A percentile compares a stretch with the other conserved stretches of the same genome.
Evolutionary conservation across 2,888 invertebrate genomes (phyloP).

Genomic region (Argyresthia goedartella): DNA sequence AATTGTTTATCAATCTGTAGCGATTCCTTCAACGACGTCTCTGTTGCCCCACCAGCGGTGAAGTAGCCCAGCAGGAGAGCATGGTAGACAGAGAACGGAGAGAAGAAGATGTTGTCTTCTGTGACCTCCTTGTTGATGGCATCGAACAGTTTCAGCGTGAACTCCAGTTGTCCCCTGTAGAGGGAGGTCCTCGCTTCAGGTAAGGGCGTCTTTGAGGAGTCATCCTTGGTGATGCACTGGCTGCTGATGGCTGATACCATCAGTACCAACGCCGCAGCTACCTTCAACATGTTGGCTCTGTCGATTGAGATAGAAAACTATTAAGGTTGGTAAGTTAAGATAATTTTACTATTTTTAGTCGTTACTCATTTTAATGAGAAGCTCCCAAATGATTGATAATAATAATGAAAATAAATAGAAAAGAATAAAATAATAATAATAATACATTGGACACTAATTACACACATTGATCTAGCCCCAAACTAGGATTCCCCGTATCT

Average conservation of each 20-base stretch:
- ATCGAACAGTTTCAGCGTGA: slow-evolving; percentile 78
- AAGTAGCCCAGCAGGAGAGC: slow-evolving; percentile 85
- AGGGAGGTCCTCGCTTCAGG: slow-evolving; percentile 39
- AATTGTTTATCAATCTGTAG: slow-evolving; percentile 70
- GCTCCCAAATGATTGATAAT: too few species aligned
- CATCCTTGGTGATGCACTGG: slow-evolving; percentile 60
- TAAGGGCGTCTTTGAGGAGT: slow-evolving; percentile 50
- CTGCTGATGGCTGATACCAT: slow-evolving; percentile 34
- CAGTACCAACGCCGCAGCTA: slow-evolving; percentile 23
- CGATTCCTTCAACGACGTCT: slow-evolving; percentile 72
- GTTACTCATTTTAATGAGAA: too few species aligned
- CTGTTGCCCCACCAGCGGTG: slow-evolving; percentile 79
- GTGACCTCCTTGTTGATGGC: slow-evolving; percentile 75
- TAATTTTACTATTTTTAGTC: too few species aligned
- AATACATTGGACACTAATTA: too few species aligned
- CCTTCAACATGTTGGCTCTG: slow-evolving; percentile 42
- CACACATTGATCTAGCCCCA: too few species aligned
- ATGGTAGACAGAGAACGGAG: slow-evolving; percentile 89
- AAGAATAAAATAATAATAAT: too few species aligned
- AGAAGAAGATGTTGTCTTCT: slow-evolving; percentile 86
- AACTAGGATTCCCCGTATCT: too few species aligned
- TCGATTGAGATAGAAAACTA: background rate
- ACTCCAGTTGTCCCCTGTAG: slow-evolving; percentile 70
- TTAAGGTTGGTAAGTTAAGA: too few species aligned
- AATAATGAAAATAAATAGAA: too few species aligned